Evolutionary conservation across 1,140 invertebrate genomes (phyloP), one percentile per base, ranked within the genome.

Genomic region (Orussus abietinus): DNA sequence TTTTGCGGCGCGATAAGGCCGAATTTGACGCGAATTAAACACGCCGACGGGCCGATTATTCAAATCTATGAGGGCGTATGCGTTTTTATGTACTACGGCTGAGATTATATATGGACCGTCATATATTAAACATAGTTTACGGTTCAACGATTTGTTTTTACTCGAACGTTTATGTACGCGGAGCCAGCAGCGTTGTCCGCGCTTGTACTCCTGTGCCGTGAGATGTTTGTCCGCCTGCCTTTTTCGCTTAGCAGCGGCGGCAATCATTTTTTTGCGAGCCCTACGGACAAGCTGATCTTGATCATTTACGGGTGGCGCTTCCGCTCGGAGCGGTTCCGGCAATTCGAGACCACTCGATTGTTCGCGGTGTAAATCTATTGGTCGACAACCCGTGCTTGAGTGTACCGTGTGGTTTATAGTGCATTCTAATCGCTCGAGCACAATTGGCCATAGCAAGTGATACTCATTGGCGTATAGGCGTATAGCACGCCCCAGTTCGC

Each of bases 321-420:
- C 17, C 11, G 2, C n/a, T 6, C 14, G 22, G 9, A 12, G 9
- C 12, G 13, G 10, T 28, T 3, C 4, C 3, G 5, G 4, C 18
- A 21, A 19, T 2, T 12, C 5, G 11, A 20, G 2, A 4, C 15
- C 2, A 33, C 7, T 21, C 5, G 7, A 19, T 34, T 13, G 2
- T 2, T 22, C 17, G 1, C 21, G 11, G 12, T 21, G 2, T 15
- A 4, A 42, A 22, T 22, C 18, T 1, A 7, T 14, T 2, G 39
- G 18, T 32, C 26, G 17, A 11, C 12, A 32, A 5, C 30, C 39
- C 1, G 39, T 33, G 6, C 29, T 15, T 2, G 28, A 3, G 14
- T 42, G 39, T 6, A 19, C 19, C 7, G 30, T 42, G 21, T 10
- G 10, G 25, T 42, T 42, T 2, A 42, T 42, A 4, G 30, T 22